phyloP scores from a whole-genome alignment of 1,140 invertebrate species.

The Prorops nasuta region DNA sequence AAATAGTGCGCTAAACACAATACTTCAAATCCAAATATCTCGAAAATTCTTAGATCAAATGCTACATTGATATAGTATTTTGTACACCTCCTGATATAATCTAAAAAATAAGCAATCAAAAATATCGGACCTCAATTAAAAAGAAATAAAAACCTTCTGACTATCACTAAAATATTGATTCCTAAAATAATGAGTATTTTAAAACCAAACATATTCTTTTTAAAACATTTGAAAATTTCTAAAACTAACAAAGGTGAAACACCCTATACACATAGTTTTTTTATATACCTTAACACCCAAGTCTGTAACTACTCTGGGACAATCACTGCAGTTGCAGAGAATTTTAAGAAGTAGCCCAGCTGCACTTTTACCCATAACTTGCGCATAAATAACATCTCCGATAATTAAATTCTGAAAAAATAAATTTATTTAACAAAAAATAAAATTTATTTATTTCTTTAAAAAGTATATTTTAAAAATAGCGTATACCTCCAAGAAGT shows the following conservation, averaged over 20 bases:
- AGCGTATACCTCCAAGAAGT: conserved; percentile 74
- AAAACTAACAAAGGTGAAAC: not conserved
- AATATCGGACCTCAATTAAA: no score
- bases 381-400: conserved; percentile 81
- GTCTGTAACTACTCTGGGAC: conserved; percentile 76
- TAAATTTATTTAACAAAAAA: conserved; percentile 1
- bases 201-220: no score
- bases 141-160: no score
- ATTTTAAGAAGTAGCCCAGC: conserved; percentile 78
- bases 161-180: no score
- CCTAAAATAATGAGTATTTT: no score
- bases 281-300: conserved; percentile 73
- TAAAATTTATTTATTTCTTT: not conserved
- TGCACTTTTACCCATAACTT: conserved; percentile 70
- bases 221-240: no score
- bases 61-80: no score
- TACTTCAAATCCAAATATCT: no score
- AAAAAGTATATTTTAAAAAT: not conserved
- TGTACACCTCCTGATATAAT: no score
- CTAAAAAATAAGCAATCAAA: no score
- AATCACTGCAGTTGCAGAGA: conserved; percentile 76
- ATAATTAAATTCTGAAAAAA: conserved; percentile 71
- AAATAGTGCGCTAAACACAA: no score
- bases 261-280: not conserved
- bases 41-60: no score